These are phyloP conservation scores for Condylura cristata DNA, from an alignment of 2,113 vertebrate species.

Conservation along the genomic window DNA sequence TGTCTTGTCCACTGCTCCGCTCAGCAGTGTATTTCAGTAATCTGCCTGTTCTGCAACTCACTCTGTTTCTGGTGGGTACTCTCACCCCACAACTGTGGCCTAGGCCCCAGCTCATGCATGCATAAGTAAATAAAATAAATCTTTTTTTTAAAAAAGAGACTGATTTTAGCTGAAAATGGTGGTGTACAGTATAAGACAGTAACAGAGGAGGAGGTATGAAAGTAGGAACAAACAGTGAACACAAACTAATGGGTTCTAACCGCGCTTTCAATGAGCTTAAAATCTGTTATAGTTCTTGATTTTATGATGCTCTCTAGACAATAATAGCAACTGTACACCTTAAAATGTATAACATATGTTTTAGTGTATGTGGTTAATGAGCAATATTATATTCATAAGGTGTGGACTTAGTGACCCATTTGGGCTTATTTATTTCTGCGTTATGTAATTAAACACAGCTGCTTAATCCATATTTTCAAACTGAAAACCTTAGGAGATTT, in stretches of 20 bases:
- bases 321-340: background rate
- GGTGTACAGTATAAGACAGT: background rate
- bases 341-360: background rate
- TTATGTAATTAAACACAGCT: slow-evolving; percentile 42
- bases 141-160: background rate
- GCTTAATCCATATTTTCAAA: slow-evolving; percentile 26
- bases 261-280: background rate
- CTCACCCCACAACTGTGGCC: no score
- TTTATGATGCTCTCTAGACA: background rate
- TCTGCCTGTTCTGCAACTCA: no score
- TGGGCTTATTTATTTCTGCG: background rate
- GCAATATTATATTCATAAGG: background rate
- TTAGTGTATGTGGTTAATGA: background rate
- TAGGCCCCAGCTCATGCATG: no score
- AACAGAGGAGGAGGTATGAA: background rate
- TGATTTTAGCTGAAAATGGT: background rate
- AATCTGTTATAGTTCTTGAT: background rate
- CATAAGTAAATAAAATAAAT: no score
- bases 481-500: background rate
- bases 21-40: no score
- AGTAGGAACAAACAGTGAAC: background rate
- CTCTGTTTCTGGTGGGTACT: no score
- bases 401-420: background rate
- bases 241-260: background rate
- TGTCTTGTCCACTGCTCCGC: no score